Conservation (phyloP, 2,113 vertebrate genomes). For the Lophius piscatorius region DNA sequence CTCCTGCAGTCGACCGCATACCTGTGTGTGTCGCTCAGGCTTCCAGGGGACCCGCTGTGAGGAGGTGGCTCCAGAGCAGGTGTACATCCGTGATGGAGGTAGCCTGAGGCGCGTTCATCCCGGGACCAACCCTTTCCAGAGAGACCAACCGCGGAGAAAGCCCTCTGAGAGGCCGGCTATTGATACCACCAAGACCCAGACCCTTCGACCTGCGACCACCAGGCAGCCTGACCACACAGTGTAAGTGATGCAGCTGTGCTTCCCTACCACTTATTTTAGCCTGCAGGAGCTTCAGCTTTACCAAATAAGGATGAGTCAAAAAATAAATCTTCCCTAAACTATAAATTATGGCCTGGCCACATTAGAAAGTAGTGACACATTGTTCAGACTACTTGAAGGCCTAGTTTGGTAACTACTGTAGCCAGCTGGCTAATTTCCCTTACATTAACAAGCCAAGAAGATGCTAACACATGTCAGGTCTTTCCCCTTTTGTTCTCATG, state of each 20-base stretch:
- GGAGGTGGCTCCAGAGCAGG: constrained; percentile 82
- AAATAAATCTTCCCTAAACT: background rate
- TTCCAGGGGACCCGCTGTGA: constrained; percentile 82
- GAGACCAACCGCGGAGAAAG: constrained; percentile 64
- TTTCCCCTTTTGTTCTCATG: too few species aligned
- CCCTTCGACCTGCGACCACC: constrained; percentile 65
- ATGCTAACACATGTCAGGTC: background rate
- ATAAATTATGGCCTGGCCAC: background rate
- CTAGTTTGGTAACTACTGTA: background rate
- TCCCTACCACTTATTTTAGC: constrained; percentile 18
- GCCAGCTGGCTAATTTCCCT: background rate
- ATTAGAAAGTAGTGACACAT: background rate
- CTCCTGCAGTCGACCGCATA: constrained; percentile 83
- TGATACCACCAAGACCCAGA: constrained; percentile 60
- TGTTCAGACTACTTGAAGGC: background rate
- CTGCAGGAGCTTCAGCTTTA: constrained; percentile 1
- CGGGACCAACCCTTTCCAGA: constrained; percentile 68
- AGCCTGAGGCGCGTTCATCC: constrained; percentile 69
- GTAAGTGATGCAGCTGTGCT: constrained; percentile 70
- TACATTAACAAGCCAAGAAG: background rate
- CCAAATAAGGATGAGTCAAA: constrained; percentile 5
- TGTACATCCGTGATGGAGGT: constrained; percentile 77
- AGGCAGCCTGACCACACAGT: constrained; percentile 61
- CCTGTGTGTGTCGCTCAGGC: constrained; percentile 83
- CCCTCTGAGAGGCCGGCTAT: constrained; percentile 61